phyloP scores from a whole-genome alignment of 2,113 vertebrate genomes.

The Andinoacara biseriatus region DNA sequence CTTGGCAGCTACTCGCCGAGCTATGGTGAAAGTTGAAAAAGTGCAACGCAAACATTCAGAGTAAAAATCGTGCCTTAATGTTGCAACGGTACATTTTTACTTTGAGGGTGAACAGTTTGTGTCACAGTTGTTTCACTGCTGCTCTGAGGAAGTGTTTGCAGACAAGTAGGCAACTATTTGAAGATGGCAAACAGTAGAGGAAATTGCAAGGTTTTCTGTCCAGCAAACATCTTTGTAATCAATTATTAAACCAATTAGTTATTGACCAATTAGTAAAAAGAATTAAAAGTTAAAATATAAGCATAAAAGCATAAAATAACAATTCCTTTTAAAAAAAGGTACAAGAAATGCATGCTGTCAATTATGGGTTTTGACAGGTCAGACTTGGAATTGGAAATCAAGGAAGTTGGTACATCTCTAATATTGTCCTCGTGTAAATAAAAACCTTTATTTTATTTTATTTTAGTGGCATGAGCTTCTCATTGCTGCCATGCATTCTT shows the following conservation, averaged over 20 bases:
- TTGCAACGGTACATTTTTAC: neutral
- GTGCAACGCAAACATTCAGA: too few species aligned
- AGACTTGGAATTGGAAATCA: too few species aligned
- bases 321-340: neutral
- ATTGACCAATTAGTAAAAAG: too few species aligned
- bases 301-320: neutral
- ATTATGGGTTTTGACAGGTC: too few species aligned
- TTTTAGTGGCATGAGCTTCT: neutral
- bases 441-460: too few species aligned
- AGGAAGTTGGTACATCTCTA: neutral
- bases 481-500: neutral
- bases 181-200: neutral
- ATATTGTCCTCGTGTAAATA: neutral
- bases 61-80: too few species aligned
- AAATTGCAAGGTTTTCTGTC: neutral
- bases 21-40: too few species aligned
- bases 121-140: too few species aligned
- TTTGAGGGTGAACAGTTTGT: neutral
- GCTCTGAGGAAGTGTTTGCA: too few species aligned
- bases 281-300: neutral
- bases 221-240: neutral
- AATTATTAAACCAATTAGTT: neutral
- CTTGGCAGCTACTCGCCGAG: too few species aligned
- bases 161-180: neutral
- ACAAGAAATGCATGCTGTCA: neutral